Percentiles rank a stretch among this genome's conserved stretches.
These are phyloP conservation scores for Chrysotoxum bicinctum DNA, from an alignment of 2,888 invertebrate species.

Conservation along the genomic window DNA sequence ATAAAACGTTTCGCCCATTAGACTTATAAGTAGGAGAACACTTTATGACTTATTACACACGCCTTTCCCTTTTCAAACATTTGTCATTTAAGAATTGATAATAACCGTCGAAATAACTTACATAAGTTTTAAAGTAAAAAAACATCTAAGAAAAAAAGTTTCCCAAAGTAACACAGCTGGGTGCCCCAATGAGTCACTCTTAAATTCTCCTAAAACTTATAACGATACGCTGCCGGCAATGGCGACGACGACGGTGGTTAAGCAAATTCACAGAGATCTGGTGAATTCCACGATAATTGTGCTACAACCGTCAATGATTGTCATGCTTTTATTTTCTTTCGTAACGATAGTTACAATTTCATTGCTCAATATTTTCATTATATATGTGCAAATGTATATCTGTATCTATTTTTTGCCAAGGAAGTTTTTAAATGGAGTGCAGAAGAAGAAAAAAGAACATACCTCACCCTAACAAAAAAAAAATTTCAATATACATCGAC, in stretches of 20 bases:
- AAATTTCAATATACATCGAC: constrained; percentile 64
- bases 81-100: not conserved
- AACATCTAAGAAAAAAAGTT: not conserved
- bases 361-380: constrained; percentile 25
- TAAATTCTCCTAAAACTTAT: constrained; percentile 9
- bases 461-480: constrained; percentile 20
- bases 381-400: not conserved
- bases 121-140: constrained; percentile 1
- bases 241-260: not conserved
- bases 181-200: constrained; percentile 30
- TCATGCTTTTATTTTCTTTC: constrained; percentile 37
- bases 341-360: constrained; percentile 22
- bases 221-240: not conserved
- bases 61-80: not conserved
- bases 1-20: not conserved
- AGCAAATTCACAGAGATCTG: constrained; percentile 22
- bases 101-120: not conserved
- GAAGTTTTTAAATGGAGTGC: constrained; percentile 36
- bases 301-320: constrained; percentile 25
- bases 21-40: not conserved
- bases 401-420: constrained; percentile 22
- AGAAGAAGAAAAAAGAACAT: not conserved
- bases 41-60: not conserved
- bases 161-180: constrained; percentile 51
- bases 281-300: constrained; percentile 42